Percentiles rank a stretch among this genome's conserved stretches.
Evolutionary conservation across 2,888 invertebrate genomes (phyloP).

Genomic region (Stenolophus ochropezus): DNA sequence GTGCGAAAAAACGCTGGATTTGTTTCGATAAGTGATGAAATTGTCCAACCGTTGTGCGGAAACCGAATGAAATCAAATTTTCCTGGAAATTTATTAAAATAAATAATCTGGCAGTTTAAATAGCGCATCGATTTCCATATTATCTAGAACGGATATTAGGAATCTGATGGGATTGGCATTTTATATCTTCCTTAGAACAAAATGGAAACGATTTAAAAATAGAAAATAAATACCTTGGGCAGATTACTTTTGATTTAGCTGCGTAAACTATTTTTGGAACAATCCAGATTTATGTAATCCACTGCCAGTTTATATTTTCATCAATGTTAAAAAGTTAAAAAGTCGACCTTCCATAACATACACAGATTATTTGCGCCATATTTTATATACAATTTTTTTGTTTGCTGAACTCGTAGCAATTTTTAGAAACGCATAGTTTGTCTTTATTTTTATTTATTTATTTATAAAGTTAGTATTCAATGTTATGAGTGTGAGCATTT

Average conservation of each 20-base stretch:
- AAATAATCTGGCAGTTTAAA: neutral
- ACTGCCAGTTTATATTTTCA: neutral
- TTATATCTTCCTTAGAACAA: neutral
- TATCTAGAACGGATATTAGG: neutral
- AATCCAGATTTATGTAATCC: neutral
- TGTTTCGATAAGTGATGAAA: neutral
- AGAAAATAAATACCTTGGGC: neutral
- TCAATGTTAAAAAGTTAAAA: no score
- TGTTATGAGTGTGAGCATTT: no score
- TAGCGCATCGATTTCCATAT: neutral
- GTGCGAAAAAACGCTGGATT: neutral
- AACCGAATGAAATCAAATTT: neutral
- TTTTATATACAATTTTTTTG: no score
- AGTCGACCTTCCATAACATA: no score
- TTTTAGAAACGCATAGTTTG: no score
- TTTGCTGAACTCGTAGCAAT: no score
- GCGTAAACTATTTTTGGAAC: neutral
- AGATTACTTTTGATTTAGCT: neutral
- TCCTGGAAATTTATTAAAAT: neutral
- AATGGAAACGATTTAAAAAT: neutral
- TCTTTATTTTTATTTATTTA: no score
- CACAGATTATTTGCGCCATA: no score
- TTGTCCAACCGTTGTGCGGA: neutral
- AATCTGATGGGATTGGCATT: neutral
- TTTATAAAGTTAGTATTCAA: no score